Conservation (phyloP, 1,140 invertebrate species). For the Arctopsyche grandis region DNA sequence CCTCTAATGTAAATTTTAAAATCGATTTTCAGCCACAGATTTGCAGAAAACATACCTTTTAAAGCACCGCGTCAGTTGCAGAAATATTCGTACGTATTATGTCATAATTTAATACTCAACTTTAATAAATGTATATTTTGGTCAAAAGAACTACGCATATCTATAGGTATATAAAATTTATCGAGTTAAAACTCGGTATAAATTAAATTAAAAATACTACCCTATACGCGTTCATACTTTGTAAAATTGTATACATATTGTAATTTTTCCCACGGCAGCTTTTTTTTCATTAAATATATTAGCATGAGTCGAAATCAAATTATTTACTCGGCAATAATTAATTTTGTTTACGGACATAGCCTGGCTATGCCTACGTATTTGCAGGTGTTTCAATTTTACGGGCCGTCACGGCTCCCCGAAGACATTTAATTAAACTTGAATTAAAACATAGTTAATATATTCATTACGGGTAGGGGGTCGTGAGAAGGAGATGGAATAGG, state of each 20-base stretch:
- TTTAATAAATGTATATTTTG: too few relatives aligned
- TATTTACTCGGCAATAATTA: slow-evolving; percentile 9
- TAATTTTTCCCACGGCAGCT: background rate
- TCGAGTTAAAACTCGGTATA: too few relatives aligned
- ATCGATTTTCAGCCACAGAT: too few relatives aligned
- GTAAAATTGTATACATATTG: background rate
- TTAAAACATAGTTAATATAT: slow-evolving; percentile 33
- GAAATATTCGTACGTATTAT: too few relatives aligned
- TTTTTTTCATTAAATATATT: background rate
- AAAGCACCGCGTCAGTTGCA: too few relatives aligned
- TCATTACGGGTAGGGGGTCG: background rate
- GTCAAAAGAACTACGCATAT: too few relatives aligned
- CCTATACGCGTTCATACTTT: too few relatives aligned
- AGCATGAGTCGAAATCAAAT: slow-evolving; percentile 3
- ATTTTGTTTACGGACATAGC: slow-evolving; percentile 9
- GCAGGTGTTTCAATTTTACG: slow-evolving; percentile 32
- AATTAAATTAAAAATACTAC: too few relatives aligned
- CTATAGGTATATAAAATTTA: too few relatives aligned
- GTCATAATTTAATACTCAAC: too few relatives aligned
- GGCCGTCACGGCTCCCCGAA: slow-evolving; percentile 24
- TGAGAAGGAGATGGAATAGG: background rate
- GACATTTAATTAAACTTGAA: slow-evolving; percentile 29
- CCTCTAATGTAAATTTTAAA: too few relatives aligned
- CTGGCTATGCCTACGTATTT: background rate
- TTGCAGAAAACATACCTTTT: too few relatives aligned